A percentile compares a stretch with the other conserved stretches of the same genome.
These are phyloP conservation scores for Apis florea DNA, from an alignment of 1,140 invertebrate genomes.

Conservation along the genomic window DNA sequence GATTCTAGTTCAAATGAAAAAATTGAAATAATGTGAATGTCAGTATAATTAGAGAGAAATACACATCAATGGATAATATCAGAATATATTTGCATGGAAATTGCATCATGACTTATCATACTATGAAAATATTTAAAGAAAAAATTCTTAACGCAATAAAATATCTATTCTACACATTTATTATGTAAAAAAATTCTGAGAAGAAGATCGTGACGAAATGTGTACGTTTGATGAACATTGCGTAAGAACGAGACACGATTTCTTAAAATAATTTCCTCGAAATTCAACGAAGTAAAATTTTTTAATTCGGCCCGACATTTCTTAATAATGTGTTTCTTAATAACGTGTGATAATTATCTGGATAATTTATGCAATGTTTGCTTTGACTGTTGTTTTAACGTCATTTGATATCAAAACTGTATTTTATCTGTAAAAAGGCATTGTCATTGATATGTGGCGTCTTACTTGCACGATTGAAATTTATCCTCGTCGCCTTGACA, in stretches of 20 bases:
- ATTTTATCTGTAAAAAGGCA: background rate
- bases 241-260: background rate
- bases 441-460: background rate
- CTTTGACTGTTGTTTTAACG: too few species aligned
- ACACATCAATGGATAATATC: too few species aligned
- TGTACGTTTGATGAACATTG: too few species aligned
- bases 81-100: too few species aligned
- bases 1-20: background rate
- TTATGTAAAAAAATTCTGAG: too few species aligned
- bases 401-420: too few species aligned
- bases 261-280: background rate
- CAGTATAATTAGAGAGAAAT: too few species aligned
- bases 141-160: background rate
- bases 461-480: conserved; percentile 79
- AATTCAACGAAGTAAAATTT: background rate
- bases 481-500: conserved; percentile 81
- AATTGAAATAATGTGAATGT: too few species aligned
- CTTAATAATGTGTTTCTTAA: background rate
- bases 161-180: too few species aligned
- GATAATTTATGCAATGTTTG: background rate
- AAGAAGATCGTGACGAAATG: too few species aligned
- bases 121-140: too few species aligned
- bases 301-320: too few species aligned
- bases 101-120: background rate
- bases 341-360: background rate